Evolutionary conservation across 2,888 invertebrate genomes (phyloP).

Genomic region (Acrocyrtus sp.): DNA sequence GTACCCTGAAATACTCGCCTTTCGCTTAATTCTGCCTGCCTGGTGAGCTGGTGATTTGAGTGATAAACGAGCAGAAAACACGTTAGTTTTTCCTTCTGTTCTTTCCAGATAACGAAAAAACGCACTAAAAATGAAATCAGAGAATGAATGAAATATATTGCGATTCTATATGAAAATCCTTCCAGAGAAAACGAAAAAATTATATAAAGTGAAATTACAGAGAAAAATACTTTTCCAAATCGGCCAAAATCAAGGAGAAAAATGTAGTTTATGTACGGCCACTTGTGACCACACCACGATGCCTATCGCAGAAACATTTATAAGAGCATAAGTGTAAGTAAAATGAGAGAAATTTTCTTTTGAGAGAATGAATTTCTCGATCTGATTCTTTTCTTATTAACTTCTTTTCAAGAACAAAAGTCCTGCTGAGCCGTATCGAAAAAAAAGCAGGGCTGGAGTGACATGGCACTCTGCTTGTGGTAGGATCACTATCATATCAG

Average conservation of each 20-base stretch:
- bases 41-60: constrained; percentile 49
- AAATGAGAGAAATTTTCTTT: neutral
- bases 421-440: neutral
- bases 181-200: too few species aligned
- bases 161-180: too few species aligned
- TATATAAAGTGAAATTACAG: too few species aligned
- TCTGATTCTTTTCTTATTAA: neutral
- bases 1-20: too few species aligned
- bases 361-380: neutral
- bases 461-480: neutral
- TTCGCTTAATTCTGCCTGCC: constrained; percentile 1
- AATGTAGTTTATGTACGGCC: neutral
- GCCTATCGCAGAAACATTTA: neutral
- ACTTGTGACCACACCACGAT: neutral
- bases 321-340: neutral
- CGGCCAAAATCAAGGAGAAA: too few species aligned
- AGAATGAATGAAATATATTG: constrained; percentile 10
- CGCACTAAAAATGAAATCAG: constrained; percentile 16
- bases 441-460: neutral
- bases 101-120: constrained; percentile 29
- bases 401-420: neutral
- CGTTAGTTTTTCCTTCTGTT: constrained; percentile 38
- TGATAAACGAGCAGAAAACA: constrained; percentile 49
- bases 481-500: neutral
- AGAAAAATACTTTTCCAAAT: too few species aligned